Conservation (phyloP, 2,113 vertebrate species). For the Benitochromis conjunctus region DNA sequence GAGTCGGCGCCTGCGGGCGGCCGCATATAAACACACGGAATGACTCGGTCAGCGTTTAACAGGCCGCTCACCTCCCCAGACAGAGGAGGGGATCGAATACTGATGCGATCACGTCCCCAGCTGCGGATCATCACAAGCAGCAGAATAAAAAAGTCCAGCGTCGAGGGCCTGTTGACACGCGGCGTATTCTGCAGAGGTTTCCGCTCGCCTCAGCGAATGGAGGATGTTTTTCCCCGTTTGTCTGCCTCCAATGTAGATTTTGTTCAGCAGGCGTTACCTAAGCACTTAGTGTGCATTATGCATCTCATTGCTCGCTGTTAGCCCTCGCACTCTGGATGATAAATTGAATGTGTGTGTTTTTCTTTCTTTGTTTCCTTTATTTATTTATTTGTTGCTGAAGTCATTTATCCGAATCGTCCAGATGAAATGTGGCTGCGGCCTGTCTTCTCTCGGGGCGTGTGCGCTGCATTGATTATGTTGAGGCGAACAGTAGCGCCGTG, state of each 20-base stretch:
- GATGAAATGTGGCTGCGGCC: background rate
- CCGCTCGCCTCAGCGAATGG: background rate
- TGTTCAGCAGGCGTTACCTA: background rate
- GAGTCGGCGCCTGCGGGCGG: background rate
- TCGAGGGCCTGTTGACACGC: background rate
- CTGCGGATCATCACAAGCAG: background rate
- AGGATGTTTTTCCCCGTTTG: background rate
- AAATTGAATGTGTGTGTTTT: background rate
- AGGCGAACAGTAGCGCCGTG: background rate
- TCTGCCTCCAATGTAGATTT: background rate
- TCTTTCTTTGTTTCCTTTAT: background rate
- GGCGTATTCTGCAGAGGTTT: background rate
- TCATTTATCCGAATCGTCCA: slow-evolving; percentile 8
- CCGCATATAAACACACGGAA: background rate
- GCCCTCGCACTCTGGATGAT: background rate
- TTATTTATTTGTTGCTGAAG: background rate
- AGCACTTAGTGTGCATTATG: slow-evolving; percentile 20
- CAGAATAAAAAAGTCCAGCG: background rate
- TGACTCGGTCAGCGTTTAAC: background rate
- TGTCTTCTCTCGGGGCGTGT: background rate
- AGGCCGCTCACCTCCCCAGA: slow-evolving; percentile 6
- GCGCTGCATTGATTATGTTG: background rate
- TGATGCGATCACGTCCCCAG: background rate
- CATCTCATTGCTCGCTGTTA: background rate
- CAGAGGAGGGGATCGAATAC: background rate